phyloP scores from a whole-genome alignment of 1,140 invertebrate species.

The Trichonephila clavipes region DNA sequence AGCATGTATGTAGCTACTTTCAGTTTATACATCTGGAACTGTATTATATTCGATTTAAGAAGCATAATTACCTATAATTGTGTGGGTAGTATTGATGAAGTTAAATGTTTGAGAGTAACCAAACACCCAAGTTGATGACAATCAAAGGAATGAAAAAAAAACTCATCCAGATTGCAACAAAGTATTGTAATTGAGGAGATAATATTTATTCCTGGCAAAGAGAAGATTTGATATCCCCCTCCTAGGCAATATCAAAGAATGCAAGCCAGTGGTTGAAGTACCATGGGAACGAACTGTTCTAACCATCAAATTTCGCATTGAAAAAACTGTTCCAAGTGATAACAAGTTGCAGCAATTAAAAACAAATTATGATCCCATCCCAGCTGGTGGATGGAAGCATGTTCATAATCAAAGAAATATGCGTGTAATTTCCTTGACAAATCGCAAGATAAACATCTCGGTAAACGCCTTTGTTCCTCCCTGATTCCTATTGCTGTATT shows the following conservation, averaged over 20 bases:
- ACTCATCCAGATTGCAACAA: not conserved
- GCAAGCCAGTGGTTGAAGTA: not conserved
- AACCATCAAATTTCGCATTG: not conserved
- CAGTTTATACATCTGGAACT: too few relatives aligned
- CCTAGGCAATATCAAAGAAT: not conserved
- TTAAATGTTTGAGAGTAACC: not conserved
- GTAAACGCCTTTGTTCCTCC: conserved; percentile 34
- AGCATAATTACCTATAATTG: too few relatives aligned
- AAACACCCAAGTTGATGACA: not conserved
- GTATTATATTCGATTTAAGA: too few relatives aligned
- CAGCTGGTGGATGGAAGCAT: not conserved
- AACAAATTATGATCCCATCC: conserved; percentile 36
- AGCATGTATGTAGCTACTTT: too few relatives aligned
- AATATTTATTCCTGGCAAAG: not conserved
- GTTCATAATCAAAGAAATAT: conserved; percentile 45
- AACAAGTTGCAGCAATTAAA: conserved; percentile 41
- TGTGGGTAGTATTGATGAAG: not conserved
- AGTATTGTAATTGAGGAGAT: not conserved
- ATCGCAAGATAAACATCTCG: conserved; percentile 10
- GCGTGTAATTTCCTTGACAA: conserved; percentile 19
- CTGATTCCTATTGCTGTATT: conserved; percentile 26
- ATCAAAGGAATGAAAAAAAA: not conserved
- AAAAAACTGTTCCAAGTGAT: conserved; percentile 1
- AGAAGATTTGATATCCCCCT: not conserved
- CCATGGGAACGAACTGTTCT: not conserved